These are phyloP conservation scores for Pachydiplax longipennis DNA, from an alignment of 2,888 invertebrate species.

Conservation along the genomic window DNA sequence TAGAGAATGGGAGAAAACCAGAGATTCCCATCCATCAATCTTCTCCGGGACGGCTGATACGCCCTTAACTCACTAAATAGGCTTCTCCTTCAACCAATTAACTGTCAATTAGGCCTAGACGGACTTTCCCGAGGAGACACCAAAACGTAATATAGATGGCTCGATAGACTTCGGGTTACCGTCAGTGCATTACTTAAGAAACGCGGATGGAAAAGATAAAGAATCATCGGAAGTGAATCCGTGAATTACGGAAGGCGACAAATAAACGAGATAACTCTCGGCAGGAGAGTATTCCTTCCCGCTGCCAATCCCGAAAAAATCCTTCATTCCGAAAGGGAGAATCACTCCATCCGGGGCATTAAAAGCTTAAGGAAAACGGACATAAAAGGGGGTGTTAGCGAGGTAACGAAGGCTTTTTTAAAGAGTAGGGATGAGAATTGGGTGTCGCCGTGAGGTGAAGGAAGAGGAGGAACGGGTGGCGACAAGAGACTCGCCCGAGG, in stretches of 20 bases:
- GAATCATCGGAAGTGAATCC: not conserved
- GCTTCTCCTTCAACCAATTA: too few relatives aligned
- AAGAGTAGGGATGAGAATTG: not conserved
- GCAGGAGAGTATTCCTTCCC: not conserved
- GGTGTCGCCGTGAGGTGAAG: not conserved
- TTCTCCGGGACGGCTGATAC: too few relatives aligned
- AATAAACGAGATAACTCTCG: not conserved
- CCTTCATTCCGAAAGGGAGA: not conserved
- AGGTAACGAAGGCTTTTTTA: not conserved
- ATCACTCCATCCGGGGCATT: not conserved
- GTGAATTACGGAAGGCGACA: not conserved
- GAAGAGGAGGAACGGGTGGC: not conserved
- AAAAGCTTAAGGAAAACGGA: not conserved
- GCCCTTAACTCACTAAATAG: too few relatives aligned
- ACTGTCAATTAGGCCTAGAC: too few relatives aligned
- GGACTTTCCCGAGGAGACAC: too few relatives aligned
- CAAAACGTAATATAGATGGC: too few relatives aligned
- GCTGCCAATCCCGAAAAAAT: not conserved
- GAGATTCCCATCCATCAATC: too few relatives aligned
- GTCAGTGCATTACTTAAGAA: too few relatives aligned
- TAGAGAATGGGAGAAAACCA: too few relatives aligned
- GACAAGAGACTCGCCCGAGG: not conserved
- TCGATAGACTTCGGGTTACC: too few relatives aligned
- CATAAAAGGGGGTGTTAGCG: not conserved
- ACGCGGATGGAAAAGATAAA: not conserved